A percentile compares a stretch with the other conserved stretches of the same genome.
phyloP scores from a whole-genome alignment of 2,113 vertebrate genomes.

The Dromiciops gliroides region DNA sequence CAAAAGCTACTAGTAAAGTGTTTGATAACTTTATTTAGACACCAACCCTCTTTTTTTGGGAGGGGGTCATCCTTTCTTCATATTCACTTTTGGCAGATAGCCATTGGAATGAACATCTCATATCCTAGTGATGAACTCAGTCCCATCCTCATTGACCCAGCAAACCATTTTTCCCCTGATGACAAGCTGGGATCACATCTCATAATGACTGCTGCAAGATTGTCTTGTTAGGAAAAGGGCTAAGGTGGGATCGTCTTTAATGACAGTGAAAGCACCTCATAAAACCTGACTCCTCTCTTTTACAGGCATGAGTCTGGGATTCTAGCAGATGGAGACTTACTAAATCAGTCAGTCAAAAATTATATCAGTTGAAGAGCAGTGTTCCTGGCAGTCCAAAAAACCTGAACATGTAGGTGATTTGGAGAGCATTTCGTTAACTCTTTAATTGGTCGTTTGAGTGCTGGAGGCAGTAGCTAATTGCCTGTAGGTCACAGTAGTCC shows the following conservation, averaged over 20 bases:
- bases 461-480: constrained; percentile 86
- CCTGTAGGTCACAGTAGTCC: constrained; percentile 86
- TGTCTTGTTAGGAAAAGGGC: constrained; percentile 87
- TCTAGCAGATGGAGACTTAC: constrained; percentile 83
- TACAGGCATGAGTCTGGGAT: constrained; percentile 83
- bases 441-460: constrained; percentile 87
- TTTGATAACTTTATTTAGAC: constrained; percentile 20
- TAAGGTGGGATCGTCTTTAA: constrained; percentile 86
- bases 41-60: neutral
- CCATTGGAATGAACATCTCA: constrained; percentile 72
- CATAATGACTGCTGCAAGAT: constrained; percentile 82
- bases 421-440: constrained; percentile 89
- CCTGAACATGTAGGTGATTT: constrained; percentile 86
- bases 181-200: constrained; percentile 84
- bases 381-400: constrained; percentile 85
- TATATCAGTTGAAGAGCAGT: constrained; percentile 82
- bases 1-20: constrained; percentile 60
- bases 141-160: constrained; percentile 82
- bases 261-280: constrained; percentile 86
- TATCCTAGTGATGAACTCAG: constrained; percentile 82
- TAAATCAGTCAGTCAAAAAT: constrained; percentile 89
- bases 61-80: neutral
- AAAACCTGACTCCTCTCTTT: constrained; percentile 83
- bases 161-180: constrained; percentile 79
- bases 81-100: constrained; percentile 76